phyloP scores from a whole-genome alignment of 2,113 vertebrate species.

The Corydoras maculifer region DNA sequence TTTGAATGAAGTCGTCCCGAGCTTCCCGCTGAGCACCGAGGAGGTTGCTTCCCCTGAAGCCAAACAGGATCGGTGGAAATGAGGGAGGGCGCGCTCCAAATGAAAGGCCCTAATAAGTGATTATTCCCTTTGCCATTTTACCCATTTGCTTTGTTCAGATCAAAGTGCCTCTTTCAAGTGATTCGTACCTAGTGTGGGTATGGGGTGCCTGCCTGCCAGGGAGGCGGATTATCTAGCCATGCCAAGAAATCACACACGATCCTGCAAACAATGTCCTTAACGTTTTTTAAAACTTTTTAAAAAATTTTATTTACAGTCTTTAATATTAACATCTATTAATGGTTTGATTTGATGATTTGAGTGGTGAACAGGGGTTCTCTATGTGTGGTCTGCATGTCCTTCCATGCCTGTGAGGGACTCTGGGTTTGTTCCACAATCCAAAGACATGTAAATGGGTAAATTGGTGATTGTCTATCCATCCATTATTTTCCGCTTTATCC shows the following conservation, averaged over 20 bases:
- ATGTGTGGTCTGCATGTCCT: too few species aligned
- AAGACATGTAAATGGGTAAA: too few species aligned
- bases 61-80: slow-evolving; percentile 65
- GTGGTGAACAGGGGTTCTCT: too few species aligned
- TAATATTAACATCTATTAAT: too few species aligned
- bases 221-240: slow-evolving; percentile 46
- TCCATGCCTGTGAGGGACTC: too few species aligned
- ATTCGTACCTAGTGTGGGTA: slow-evolving; percentile 54
- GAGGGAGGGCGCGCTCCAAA: slow-evolving; percentile 55
- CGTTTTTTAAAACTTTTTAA: too few species aligned
- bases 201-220: slow-evolving; percentile 48
- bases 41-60: slow-evolving; percentile 62
- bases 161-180: slow-evolving; percentile 62
- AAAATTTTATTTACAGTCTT: too few species aligned
- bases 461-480: too few species aligned
- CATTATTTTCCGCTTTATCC: too few species aligned
- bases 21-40: slow-evolving; percentile 61
- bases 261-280: slow-evolving; percentile 18
- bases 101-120: slow-evolving; percentile 64
- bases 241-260: slow-evolving; percentile 56
- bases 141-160: slow-evolving; percentile 65
- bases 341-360: too few species aligned
- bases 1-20: slow-evolving; percentile 60
- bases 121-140: slow-evolving; percentile 66
- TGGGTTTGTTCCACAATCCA: too few species aligned